phyloP scores from a whole-genome alignment of 2,113 vertebrate genomes.

The Hydropotes inermis region DNA sequence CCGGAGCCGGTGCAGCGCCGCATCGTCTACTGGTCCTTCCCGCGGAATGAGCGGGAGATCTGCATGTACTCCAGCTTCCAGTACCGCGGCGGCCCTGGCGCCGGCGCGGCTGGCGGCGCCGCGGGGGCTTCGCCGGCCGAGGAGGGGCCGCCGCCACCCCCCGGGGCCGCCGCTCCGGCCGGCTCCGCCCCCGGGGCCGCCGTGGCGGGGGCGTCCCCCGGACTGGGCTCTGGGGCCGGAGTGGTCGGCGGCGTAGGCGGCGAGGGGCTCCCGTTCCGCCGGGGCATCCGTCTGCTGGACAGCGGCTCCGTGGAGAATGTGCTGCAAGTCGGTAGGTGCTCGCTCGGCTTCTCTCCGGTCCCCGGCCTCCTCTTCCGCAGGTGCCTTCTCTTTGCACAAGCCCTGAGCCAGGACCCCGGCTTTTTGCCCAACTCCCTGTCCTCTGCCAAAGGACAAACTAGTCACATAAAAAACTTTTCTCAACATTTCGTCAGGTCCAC shows the following conservation, averaged over 20 bases:
- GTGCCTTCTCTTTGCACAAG: neutral
- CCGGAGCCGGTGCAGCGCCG: constrained; percentile 96
- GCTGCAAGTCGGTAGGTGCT: constrained; percentile 97
- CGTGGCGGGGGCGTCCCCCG: constrained; percentile 55
- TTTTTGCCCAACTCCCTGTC: constrained; percentile 16
- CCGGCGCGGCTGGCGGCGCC: constrained; percentile 78
- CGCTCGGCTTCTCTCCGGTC: neutral
- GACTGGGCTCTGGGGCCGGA: constrained; percentile 68
- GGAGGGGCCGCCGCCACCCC: constrained; percentile 77
- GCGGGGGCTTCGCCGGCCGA: constrained; percentile 79
- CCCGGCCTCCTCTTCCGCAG: constrained; percentile 10
- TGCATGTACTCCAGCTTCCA: constrained; percentile 98
- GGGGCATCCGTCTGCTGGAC: constrained; percentile 95
- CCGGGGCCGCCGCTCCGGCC: constrained; percentile 70
- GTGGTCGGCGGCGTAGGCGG: constrained; percentile 76
- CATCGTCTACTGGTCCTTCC: constrained; percentile 97
- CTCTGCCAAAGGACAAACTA: constrained; percentile 23
- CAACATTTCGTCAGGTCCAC: neutral
- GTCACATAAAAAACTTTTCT: constrained; percentile 67
- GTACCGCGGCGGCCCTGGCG: constrained; percentile 87
- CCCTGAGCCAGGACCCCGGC: neutral
- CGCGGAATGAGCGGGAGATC: constrained; percentile 96
- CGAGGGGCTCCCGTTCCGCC: constrained; percentile 94
- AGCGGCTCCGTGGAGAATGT: constrained; percentile 97
- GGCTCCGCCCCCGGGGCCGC: constrained; percentile 61